phyloP scores from a whole-genome alignment of 2,888 invertebrate genomes.

The Cantharis rustica region DNA sequence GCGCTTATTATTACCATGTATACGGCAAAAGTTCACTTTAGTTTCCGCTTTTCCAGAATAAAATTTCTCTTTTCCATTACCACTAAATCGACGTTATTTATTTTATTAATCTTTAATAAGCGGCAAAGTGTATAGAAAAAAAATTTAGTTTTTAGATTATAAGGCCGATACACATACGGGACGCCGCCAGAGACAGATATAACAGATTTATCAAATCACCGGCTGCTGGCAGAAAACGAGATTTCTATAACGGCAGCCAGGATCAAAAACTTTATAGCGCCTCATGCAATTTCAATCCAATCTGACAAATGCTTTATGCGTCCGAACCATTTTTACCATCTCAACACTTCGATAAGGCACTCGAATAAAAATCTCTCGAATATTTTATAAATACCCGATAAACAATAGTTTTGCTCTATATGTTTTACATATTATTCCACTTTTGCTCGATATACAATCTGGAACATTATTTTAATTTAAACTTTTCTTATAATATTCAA shows the following conservation, averaged over 20 bases:
- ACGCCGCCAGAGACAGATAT: slow-evolving; percentile 24
- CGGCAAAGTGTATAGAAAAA: slow-evolving; percentile 1
- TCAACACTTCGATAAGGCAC: slow-evolving; percentile 14
- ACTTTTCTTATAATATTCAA: too few species aligned
- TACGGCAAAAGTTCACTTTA: background rate
- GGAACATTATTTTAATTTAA: too few species aligned
- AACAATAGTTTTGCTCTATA: background rate
- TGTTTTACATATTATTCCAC: background rate
- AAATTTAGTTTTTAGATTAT: slow-evolving; percentile 13
- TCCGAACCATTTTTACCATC: slow-evolving; percentile 19
- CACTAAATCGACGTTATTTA: slow-evolving; percentile 1
- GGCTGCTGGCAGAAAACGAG: slow-evolving; percentile 29
- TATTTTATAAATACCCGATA: background rate
- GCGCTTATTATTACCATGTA: background rate
- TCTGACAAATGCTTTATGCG: slow-evolving; percentile 28
- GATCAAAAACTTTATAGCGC: slow-evolving; percentile 30
- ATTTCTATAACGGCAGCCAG: slow-evolving; percentile 23
- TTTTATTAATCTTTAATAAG: slow-evolving; percentile 8
- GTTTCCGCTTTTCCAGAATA: background rate
- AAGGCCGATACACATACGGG: slow-evolving; percentile 6
- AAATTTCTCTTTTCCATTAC: slow-evolving; percentile 6
- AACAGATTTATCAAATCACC: slow-evolving; percentile 29
- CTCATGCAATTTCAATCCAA: slow-evolving; percentile 25
- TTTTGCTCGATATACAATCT: too few species aligned
- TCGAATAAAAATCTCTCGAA: background rate